Base-by-base conservation (phyloP, 2,888 invertebrate species). In the Cheilosia vulpina region DNA sequence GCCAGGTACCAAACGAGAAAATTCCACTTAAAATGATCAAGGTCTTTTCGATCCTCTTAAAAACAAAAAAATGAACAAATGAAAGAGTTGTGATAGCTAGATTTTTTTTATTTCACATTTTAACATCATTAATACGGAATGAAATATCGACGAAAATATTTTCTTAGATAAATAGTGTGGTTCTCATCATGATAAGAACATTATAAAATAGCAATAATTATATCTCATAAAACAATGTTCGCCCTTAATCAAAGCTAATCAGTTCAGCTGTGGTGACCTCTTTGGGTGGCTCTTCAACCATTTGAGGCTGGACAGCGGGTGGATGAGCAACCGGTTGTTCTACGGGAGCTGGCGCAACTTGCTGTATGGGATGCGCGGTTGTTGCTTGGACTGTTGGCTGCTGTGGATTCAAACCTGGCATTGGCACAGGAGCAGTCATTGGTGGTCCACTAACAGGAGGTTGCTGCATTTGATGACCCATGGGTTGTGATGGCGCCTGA, bases 241-340 rank as follows among this genome's bases (percentile, higher is more conserved):
- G 1, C 34, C 11, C 90, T 94, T 93, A 97, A 93, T 97, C 97
- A 88, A 97, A 97, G 90, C 95, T 95, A 87, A 97, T 97, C 45
- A 97, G 93, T 92, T 97, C 97, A 17, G 96, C 96, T 2, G 96
- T 96, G 89, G 94, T 93, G 1, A 94, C 93, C 87, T 90, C 87
- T 57, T 93, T 93, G 21, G 90, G 90, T 38, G 92, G 92, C 82
- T 91, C 91, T 2, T 91, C 92, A 27, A 89, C 89, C 69, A 88
- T 91, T 90, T 90, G 91, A 80, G 88, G 90, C 77, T 89, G 89
- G 17, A 17, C 47, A 17, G 90, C 90, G 19, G 90, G 90, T n/a
- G 87, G 89, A 63, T 88, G 71, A 73, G 87, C 68, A 41, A 73
- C 73, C 38, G 60, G 19, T 83, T 69, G 73, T 79, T 87, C 82